Conservation (phyloP, 2,113 vertebrate genomes). For the Helogale parvula region DNA sequence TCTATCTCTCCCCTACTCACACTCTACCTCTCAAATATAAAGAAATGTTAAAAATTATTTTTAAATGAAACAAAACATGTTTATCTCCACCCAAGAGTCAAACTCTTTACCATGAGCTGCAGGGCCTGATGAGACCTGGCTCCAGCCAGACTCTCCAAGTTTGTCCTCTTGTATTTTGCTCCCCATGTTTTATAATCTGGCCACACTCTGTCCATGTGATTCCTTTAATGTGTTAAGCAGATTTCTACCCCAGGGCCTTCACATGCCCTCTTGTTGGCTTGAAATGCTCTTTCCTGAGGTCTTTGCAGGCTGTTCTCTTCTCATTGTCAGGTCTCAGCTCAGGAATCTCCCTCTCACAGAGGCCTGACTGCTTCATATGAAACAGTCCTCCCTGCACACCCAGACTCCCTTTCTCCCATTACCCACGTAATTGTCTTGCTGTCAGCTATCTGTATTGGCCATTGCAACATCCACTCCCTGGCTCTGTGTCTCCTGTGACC, state of each 20-base stretch:
- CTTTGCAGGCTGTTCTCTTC: neutral
- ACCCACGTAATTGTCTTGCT: neutral
- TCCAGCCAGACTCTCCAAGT: neutral
- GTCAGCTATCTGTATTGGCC: fast-evolving
- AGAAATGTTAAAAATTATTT: no score
- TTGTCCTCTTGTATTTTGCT: neutral
- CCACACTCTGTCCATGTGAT: fast-evolving
- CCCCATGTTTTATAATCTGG: neutral
- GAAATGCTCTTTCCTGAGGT: neutral
- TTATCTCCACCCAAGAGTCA: neutral
- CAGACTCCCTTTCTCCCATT: neutral
- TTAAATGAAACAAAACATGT: neutral
- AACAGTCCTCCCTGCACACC: neutral
- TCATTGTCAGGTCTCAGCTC: neutral
- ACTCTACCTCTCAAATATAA: no score
- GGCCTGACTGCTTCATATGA: neutral
- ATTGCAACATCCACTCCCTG: no score
- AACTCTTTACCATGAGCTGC: neutral
- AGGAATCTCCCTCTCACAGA: neutral
- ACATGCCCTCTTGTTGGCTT: neutral
- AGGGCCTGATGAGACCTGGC: neutral
- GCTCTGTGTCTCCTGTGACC: neutral
- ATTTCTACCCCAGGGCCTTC: neutral
- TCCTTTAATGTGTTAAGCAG: neutral
- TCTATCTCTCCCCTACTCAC: no score